Base-by-base conservation (phyloP, 2,797 vertebrate species). In the Pogonophryne albipinna region DNA sequence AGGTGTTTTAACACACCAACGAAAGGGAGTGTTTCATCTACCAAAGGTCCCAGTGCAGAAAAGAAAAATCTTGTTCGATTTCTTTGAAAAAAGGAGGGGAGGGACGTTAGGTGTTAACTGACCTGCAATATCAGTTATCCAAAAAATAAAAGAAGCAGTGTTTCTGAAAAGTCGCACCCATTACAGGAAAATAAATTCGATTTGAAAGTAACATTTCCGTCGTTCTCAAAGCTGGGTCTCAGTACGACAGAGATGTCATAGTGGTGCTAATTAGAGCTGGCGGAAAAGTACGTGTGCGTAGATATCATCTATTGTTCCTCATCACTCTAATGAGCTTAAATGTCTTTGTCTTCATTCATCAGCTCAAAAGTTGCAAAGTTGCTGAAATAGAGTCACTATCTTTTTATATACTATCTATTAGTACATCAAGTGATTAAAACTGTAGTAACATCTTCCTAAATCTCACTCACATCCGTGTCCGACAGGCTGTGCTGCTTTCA, bases 261-360 rank as follows among this genome's bases (percentile, higher is more conserved):
- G 76, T 47, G 78, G 57, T 67, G 87, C 78, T 93, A 91, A 93
- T 94, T 92, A 91, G 86, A 92, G 85, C 85, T 77, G 90, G 83
- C 90, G 87, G 87, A 85, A 90, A 90, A 85, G 81, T 87, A 85
- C 82, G 74, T 71, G 85, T 79, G 85, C 85, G 13, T 72, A 70
- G 85, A 92, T 90, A 93, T 89, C 84, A 90, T 93, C 91, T 91
- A 93, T 92, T 90, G 90, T 93, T 91, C 85, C 86, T 91, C 84
- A 93, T 93, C 91, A 91, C 82, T 86, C 82, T 94, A 94, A 94
- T 92, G 90, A 91, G 89, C 82, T 85, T 88, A 89, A 93, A 91
- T 88, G 85, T 87, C 89, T 92, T 91, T 87, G 90, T 92, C 89
- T 92, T 90, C 76, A 91, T 89, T 90, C 87, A 89, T 93, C 88